Base-by-base conservation (phyloP, 2,888 invertebrate genomes). In the Thyatira batis region DNA sequence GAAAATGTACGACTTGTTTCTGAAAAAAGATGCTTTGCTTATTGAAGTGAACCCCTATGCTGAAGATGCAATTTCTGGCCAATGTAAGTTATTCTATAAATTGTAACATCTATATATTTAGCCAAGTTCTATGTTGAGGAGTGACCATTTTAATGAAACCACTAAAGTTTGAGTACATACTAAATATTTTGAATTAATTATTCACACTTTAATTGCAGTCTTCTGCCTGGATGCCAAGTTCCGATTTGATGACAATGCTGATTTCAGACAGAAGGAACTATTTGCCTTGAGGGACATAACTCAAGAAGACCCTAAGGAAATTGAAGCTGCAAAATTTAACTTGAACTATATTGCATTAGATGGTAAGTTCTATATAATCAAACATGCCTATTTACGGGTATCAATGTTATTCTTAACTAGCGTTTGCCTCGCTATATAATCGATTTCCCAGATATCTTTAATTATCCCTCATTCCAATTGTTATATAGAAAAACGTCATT, bases 21-120 rank as follows among this genome's bases (percentile, higher is more conserved):
- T 96, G 6, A 95, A 96, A 77, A 97, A 97, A 78, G 98, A 99
- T 88, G 97, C 98, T 1, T 93, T 98, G 20, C 91, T 98, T 56
- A 95, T 98, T 76, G 98, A 99, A 92, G 96, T 99, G 52, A 99
- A 99, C 89, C 98, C 98, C 2, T 96, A 98, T 76, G 97, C 98
- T 28, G 98, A 98, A 85, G 98, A 98, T 86, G 96, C 96, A 23
- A 92, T 95, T 53, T 69, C 80, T 67, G 95, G 95, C 73, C 85
- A 94, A 81, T 96, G 96, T 96, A 91, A 92, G 93, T 76, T 57
- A 43, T 50, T 21, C 10, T 52, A 10, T 9, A 3, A 8, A 3
- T 6, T 3, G 1, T 1, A 5, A 20, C 0, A 4, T 8, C 27
- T 27, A 2, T n/a, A 8, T n/a, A n/a, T n/a, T n/a, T n/a, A n/a